Base-by-base conservation (phyloP, 2,113 vertebrate species). In the Neomonachus schauinslandi region DNA sequence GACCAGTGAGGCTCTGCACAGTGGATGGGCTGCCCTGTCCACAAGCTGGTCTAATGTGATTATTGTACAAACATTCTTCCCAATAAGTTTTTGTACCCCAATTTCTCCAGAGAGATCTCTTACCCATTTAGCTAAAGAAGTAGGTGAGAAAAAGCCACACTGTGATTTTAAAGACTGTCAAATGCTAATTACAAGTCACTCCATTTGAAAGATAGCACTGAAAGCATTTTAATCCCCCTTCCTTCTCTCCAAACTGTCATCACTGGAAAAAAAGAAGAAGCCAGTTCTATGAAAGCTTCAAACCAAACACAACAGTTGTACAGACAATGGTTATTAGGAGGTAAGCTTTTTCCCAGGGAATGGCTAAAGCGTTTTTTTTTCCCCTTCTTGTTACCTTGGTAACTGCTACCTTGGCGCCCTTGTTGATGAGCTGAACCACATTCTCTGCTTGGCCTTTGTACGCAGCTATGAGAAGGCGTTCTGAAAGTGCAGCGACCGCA, bases 361-460 rank as follows among this genome's bases (percentile, higher is more conserved):
- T 90, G 95, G 18, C 89, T 97, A 97, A 97, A 98, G 98, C 74
- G 0, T 97, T 98, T 98, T 98, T 98, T 97, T 98, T 98, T 97
- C 49, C 92, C 67, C 16, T 69, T 90, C 88, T 88, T 18, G 99
- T 99, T 99, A 99, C 99, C 99, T 99, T 99, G 99, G 99, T 99
- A 98, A 99, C 99, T 0, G 99, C 99, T 98, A 99, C 99, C 98
- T 99, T 99, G 98, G 99, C 99, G 7, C 99, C 99, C 99, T 99
- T 99, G 99, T 99, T 99, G 99, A 99, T 99, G 98, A 99, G 99
- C 99, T 99, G 99, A 98, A 99, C 99, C 99, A 99, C 99, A 99
- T 99, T 99, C 98, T 99, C 99, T 13, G 99, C 99, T 98, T 99
- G 99, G 98, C 99, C 99, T 99, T 99, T 99, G 99, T 99, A 99